These are phyloP conservation scores for Pedionomus torquatus DNA, from an alignment of 2,113 vertebrate genomes.

Conservation along the genomic window DNA sequence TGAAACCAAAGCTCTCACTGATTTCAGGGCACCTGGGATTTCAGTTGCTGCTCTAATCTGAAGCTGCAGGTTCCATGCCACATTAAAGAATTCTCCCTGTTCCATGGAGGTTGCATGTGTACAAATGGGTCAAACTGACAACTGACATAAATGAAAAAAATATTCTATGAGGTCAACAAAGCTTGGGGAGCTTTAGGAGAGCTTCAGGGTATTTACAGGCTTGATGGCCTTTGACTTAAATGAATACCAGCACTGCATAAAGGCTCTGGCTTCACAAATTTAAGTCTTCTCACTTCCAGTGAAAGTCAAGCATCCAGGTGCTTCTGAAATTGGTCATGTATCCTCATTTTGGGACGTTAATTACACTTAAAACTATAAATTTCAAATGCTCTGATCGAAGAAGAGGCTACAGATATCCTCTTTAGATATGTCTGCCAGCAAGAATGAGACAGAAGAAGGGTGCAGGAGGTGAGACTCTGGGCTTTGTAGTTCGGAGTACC, in stretches of 20 bases:
- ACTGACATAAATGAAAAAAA: not conserved
- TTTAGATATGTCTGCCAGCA: not conserved
- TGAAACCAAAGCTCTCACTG: not conserved
- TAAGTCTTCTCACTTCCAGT: not conserved
- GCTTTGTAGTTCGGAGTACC: not conserved
- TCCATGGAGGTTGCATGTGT: not conserved
- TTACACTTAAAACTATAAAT: not conserved
- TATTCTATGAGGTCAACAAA: not conserved
- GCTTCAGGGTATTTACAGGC: not conserved
- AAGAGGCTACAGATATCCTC: not conserved
- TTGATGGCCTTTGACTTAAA: not conserved
- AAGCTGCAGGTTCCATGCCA: not conserved
- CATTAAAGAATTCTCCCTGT: not conserved
- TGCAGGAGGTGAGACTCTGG: not conserved
- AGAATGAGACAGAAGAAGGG: not conserved
- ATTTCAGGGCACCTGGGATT: not conserved
- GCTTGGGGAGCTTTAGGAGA: not conserved
- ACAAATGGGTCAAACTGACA: not conserved
- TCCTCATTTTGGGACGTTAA: not conserved
- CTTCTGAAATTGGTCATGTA: not conserved
- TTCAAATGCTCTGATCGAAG: not conserved
- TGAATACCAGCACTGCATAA: fast-evolving
- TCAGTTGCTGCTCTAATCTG: not conserved
- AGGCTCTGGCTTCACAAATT: not conserved
- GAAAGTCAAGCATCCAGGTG: not conserved